Conservation (phyloP, 1,140 invertebrate species). For the Pectinophora gossypiella region DNA sequence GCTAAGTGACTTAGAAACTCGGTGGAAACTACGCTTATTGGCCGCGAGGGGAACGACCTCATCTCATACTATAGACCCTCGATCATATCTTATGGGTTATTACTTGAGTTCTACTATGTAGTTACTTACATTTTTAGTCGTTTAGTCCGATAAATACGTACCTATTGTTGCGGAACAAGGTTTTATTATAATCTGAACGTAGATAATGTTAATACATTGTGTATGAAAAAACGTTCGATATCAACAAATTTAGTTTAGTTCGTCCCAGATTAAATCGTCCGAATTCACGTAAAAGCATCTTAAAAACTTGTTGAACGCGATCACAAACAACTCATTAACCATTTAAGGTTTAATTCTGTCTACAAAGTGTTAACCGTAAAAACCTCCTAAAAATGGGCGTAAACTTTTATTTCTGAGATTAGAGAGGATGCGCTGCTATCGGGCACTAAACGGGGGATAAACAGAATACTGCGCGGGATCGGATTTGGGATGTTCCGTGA, state of each 20-base stretch:
- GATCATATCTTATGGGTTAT: too few relatives aligned
- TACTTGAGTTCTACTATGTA: too few relatives aligned
- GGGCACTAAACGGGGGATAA: conserved; percentile 59
- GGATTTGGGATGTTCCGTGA: not conserved
- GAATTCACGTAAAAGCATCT: conserved; percentile 26
- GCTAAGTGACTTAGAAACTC: too few relatives aligned
- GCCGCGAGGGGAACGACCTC: too few relatives aligned
- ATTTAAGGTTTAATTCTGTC: conserved; percentile 65
- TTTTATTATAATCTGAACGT: too few relatives aligned
- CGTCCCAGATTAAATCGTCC: not conserved
- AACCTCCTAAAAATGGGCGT: conserved; percentile 58
- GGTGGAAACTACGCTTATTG: too few relatives aligned
- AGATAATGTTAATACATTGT: too few relatives aligned
- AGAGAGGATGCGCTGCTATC: conserved; percentile 52
- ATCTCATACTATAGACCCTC: too few relatives aligned
- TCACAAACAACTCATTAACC: conserved; percentile 68
- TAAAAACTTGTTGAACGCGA: conserved; percentile 50
- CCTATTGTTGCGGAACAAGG: too few relatives aligned
- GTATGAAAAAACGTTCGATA: too few relatives aligned
- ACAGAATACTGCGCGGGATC: conserved; percentile 24
- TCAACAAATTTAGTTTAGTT: not conserved
- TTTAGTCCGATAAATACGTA: too few relatives aligned
- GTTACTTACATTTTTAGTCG: too few relatives aligned
- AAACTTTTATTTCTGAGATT: conserved; percentile 68
- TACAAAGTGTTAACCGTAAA: conserved; percentile 59